Percentiles rank a stretch among this genome's conserved stretches.
phyloP scores from a whole-genome alignment of 1,140 invertebrate genomes.

The Anthonomus grandis region DNA sequence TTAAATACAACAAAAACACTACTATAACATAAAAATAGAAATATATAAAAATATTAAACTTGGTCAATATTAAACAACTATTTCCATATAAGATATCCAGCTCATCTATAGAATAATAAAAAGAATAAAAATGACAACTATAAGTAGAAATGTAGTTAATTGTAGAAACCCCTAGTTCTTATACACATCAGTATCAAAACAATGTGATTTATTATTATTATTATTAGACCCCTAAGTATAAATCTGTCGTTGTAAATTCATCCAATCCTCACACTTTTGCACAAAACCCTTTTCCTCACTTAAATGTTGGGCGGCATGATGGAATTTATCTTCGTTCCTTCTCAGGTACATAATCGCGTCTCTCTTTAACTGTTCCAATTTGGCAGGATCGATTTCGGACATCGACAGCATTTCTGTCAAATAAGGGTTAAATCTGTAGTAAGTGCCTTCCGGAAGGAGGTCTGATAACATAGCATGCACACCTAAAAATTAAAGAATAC shows the following conservation, averaged over 20 bases:
- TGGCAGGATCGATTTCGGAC: constrained; percentile 76
- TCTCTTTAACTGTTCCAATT: constrained; percentile 58
- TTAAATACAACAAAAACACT: no score
- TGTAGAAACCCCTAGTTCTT: no score
- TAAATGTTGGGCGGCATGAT: constrained; percentile 54
- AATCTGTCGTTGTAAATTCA: constrained; percentile 37
- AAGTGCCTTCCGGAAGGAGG: constrained; percentile 71
- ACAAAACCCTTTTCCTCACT: constrained; percentile 45
- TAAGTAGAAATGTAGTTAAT: no score
- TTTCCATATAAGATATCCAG: no score
- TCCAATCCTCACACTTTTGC: constrained; percentile 53
- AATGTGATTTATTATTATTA: no score
- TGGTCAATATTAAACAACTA: no score
- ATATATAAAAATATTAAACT: no score
- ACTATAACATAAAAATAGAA: no score
- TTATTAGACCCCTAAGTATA: no score
- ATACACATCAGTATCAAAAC: no score
- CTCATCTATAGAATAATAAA: no score
- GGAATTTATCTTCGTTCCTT: constrained; percentile 74
- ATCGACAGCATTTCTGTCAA: constrained; percentile 78
- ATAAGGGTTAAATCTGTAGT: constrained; percentile 91
- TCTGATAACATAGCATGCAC: constrained; percentile 82
- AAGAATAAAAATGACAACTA: no score
- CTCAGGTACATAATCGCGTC: constrained; percentile 75
- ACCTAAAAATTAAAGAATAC: constrained; percentile 52